Evolutionary conservation across 2,888 invertebrate genomes (phyloP).

Genomic region (Amphipyra berbera): DNA sequence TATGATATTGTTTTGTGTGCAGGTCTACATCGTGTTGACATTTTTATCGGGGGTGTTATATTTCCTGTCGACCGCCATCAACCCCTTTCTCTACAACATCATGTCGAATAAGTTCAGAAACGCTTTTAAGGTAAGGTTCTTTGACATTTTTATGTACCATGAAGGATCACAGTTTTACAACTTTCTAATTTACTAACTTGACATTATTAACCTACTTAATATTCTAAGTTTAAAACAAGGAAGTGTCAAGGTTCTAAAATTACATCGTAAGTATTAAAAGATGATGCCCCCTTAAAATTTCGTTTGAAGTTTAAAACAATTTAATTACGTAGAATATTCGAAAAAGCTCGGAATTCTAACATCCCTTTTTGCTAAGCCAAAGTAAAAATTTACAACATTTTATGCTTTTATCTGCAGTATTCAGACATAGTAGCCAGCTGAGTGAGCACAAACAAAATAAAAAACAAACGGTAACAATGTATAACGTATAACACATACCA

Average conservation of each 20-base stretch:
- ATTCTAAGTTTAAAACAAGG: constrained; percentile 1
- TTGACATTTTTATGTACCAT: constrained; percentile 21
- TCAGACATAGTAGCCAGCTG: constrained; percentile 18
- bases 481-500: constrained; percentile 5
- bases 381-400: constrained; percentile 32
- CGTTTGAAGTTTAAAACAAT: constrained; percentile 20
- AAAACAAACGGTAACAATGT: constrained; percentile 15
- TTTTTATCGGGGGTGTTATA: constrained; percentile 97
- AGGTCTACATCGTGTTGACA: constrained; percentile 92
- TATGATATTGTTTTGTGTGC: constrained; percentile 52
- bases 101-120: constrained; percentile 99
- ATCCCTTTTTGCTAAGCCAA: constrained; percentile 11
- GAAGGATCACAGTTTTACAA: constrained; percentile 2
- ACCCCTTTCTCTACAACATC: constrained; percentile 97
- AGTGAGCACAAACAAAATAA: constrained; percentile 21
- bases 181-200: constrained; percentile 23
- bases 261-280: constrained; percentile 33
- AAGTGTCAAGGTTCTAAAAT: constrained; percentile 34
- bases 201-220: constrained; percentile 5
- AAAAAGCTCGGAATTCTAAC: background rate
- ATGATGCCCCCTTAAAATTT: constrained; percentile 8
- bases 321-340: constrained; percentile 12
- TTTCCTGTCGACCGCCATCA: constrained; percentile 97
- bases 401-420: constrained; percentile 38
- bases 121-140: constrained; percentile 94